Evolutionary conservation across 37 sponge, comb jelly and placozoan species (phyloP), one percentile per base, ranked within the genome.

Genomic region (Tethya wilhelma): DNA sequence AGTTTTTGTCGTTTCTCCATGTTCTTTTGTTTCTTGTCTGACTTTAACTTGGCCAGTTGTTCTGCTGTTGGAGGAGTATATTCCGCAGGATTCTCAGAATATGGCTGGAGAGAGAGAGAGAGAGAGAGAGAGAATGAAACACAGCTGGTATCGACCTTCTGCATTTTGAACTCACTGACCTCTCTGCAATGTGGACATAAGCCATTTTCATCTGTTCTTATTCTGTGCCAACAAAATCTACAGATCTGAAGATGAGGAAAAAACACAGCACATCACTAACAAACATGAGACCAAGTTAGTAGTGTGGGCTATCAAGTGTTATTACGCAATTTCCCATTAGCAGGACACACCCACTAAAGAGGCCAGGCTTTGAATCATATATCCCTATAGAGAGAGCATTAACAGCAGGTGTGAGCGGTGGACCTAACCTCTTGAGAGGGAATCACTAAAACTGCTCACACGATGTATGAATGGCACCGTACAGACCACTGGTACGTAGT

Each of bases 151-250:
- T 39, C 29, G 12, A 64, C 43, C 4, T 32, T 3, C 26, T 43
- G 23, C 41, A 31, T 59, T n/a, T 29, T 22, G 23, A 40, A 71
- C 38, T 22, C 17, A 78, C 90, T 79, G 41, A 97, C 97, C 85
- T 88, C 74, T 86, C 97, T 83, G 69, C 97, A 97, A 33, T 91
- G 92, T 26, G 97, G 97, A 83, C 97, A 97, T 41, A 91, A 56
- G 12, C 97, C 95, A 75, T 84, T 90, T 38, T 97, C 97, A 79
- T 97, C 91, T 30, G 92, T 97, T 80, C 95, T 78, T 11, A 97
- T 97, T 68, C 97, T 78, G 79, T 97, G 97, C 97, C 97, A 97
- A 63, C 97, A 97, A 59, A 97, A 97, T 34, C 95, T 67, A 63
- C 97, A 97, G 22, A 97, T 89, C 94, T 97, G 71, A 32, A 32